Conservation (phyloP, 2,888 invertebrate species). For the Venustoraphidia nigricollis region DNA sequence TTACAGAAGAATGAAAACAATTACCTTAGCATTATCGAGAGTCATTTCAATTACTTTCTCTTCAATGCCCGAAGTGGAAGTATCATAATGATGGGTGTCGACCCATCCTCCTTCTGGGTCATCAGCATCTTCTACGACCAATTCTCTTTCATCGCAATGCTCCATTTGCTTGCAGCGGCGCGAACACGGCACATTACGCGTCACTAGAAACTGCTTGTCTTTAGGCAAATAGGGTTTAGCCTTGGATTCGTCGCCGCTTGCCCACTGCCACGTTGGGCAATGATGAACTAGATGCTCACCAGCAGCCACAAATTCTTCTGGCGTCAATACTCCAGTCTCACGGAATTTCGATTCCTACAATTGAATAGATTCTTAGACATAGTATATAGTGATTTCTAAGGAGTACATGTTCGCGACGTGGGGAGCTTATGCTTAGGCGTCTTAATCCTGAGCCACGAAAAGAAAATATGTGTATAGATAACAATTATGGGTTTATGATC, state of each 20-base stretch:
- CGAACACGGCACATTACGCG: conserved; percentile 92
- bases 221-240: conserved; percentile 78
- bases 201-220: conserved; percentile 94
- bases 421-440: no score
- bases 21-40: conserved; percentile 47
- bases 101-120: conserved; percentile 93
- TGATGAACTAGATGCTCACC: conserved; percentile 98
- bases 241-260: conserved; percentile 80
- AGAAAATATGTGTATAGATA: no score
- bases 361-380: no score
- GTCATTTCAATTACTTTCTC: conserved; percentile 80
- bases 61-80: conserved; percentile 47
- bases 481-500: no score
- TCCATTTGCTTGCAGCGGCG: conserved; percentile 94
- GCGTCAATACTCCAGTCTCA: conserved; percentile 96
- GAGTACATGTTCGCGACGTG: no score
- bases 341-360: conserved; percentile 87
- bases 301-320: conserved; percentile 96
- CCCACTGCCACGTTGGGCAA: conserved; percentile 99
- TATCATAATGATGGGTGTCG: conserved; percentile 84
- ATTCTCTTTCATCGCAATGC: conserved; percentile 81
- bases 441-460: no score
- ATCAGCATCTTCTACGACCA: conserved; percentile 65
- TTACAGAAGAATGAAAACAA: no score
- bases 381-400: no score